These are phyloP conservation scores for Mimas tiliae DNA, from an alignment of 2,888 invertebrate genomes.

Conservation along the genomic window DNA sequence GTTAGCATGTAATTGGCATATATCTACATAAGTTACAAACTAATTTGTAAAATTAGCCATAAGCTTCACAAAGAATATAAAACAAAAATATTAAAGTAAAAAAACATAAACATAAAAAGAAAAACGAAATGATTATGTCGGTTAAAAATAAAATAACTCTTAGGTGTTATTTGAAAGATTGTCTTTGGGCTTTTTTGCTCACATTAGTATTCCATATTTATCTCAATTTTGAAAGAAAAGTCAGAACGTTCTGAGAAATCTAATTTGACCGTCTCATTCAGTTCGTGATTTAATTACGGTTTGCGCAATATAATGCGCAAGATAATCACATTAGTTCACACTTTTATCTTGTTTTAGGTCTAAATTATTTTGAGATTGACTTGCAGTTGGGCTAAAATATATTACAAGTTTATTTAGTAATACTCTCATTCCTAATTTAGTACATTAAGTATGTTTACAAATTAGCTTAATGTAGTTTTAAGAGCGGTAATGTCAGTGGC, in stretches of 20 bases:
- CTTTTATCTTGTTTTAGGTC: neutral
- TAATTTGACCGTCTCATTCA: neutral
- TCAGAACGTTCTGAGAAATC: neutral
- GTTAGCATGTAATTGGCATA: too few relatives aligned
- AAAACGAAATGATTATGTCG: neutral
- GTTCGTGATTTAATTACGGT: neutral
- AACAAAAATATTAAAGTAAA: neutral
- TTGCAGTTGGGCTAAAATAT: neutral
- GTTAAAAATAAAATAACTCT: neutral
- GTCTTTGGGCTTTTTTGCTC: too few relatives aligned
- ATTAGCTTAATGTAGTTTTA: slow-evolving; percentile 13
- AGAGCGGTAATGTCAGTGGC: neutral
- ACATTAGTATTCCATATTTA: neutral
- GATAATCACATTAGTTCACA: slow-evolving; percentile 3
- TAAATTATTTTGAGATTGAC: neutral
- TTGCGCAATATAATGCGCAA: neutral
- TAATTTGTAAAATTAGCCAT: too few relatives aligned
- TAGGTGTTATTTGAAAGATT: neutral
- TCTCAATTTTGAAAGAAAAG: neutral
- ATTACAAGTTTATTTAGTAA: neutral
- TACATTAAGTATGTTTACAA: neutral
- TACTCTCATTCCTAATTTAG: neutral
- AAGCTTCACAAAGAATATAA: too few relatives aligned
- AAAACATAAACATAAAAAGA: neutral
- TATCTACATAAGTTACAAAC: too few relatives aligned